Evolutionary conservation across 2,797 vertebrate genomes (phyloP).

Genomic region (Scyliorhinus canicula): DNA sequence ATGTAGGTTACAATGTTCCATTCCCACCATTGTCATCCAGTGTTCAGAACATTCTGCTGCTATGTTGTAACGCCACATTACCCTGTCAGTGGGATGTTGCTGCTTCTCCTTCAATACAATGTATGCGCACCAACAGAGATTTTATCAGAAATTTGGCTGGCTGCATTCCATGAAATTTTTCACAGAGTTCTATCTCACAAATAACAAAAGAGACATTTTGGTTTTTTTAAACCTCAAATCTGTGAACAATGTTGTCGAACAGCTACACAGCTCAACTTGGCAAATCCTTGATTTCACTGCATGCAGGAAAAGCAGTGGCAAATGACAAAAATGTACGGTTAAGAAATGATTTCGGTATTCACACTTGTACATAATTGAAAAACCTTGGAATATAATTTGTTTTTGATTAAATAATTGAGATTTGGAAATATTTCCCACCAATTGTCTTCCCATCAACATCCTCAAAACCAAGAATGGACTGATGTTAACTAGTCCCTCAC

Average conservation of each 20-base stretch:
- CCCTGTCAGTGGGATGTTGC: neutral
- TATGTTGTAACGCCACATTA: too few relatives aligned
- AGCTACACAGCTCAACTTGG: neutral
- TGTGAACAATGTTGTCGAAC: neutral
- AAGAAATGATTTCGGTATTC: neutral
- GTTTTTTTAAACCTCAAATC: neutral
- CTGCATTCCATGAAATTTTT: neutral
- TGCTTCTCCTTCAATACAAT: slow-evolving; percentile 9
- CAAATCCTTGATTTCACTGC: neutral
- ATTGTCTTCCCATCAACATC: neutral
- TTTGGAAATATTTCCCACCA: neutral
- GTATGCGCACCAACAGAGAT: too few relatives aligned
- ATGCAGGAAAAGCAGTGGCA: neutral
- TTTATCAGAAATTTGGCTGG: neutral
- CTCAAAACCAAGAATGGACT: neutral
- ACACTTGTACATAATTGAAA: neutral
- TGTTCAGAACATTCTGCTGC: slow-evolving; percentile 11
- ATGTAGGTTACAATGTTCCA: slow-evolving; percentile 29
- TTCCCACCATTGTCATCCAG: slow-evolving; percentile 11
- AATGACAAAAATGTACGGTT: neutral
- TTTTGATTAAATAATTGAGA: neutral
- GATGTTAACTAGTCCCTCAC: neutral
- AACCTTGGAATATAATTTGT: neutral
- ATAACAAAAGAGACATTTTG: neutral
- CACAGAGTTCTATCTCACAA: neutral